A percentile compares a stretch with the other conserved stretches of the same genome.
Evolutionary conservation across 2,888 invertebrate genomes (phyloP).

Genomic region (Galerucella calmariensis): DNA sequence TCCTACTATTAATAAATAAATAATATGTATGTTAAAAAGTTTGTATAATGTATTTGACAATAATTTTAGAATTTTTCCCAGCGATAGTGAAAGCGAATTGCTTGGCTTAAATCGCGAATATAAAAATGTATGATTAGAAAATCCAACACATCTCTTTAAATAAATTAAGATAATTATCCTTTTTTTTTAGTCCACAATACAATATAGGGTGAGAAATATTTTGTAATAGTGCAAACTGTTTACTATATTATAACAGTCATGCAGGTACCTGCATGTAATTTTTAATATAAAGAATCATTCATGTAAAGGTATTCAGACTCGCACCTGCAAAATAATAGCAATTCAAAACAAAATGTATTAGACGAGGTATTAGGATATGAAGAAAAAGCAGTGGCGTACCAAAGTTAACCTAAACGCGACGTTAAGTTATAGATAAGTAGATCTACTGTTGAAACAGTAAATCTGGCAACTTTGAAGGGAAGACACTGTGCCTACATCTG

Average conservation of each 20-base stretch:
- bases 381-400: background rate
- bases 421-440: background rate
- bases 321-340: conserved; percentile 26
- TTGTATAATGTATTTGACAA: no score
- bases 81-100: no score
- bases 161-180: background rate
- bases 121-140: background rate
- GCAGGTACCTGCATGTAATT: conserved; percentile 13
- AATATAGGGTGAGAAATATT: background rate
- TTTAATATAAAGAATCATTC: background rate
- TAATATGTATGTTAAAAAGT: no score
- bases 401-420: background rate
- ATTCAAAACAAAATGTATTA: background rate
- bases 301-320: conserved; percentile 3
- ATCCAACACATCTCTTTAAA: background rate
- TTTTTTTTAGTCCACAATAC: background rate
- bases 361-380: background rate
- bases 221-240: background rate
- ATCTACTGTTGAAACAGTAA: background rate
- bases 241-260: conserved; percentile 1
- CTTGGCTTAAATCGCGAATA: no score
- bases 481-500: background rate
- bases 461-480: background rate
- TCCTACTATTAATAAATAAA: no score
- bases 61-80: no score